Evolutionary conservation across 2,888 invertebrate genomes (phyloP).

Genomic region (Chloroclystis v-ata): DNA sequence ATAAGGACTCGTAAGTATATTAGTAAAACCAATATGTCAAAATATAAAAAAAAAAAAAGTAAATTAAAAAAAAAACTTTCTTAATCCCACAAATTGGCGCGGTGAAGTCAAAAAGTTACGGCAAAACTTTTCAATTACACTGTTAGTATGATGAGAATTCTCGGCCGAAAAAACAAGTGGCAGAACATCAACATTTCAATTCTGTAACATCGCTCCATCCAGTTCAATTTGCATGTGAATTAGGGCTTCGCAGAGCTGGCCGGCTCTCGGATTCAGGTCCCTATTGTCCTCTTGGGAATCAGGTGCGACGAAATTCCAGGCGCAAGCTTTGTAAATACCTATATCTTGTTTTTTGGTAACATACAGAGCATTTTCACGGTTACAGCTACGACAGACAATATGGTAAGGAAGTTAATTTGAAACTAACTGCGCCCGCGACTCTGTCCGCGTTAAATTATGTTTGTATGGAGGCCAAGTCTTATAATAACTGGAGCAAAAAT

Average conservation of each 20-base stretch:
- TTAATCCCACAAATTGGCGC: neutral
- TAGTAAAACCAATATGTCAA: too few species aligned
- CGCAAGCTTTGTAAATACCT: neutral
- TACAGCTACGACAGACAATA: too few species aligned
- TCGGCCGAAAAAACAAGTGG: slow-evolving; percentile 12
- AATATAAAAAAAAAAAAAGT: too few species aligned
- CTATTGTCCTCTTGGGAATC: slow-evolving; percentile 18
- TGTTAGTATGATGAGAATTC: slow-evolving; percentile 18
- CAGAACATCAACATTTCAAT: slow-evolving; percentile 24
- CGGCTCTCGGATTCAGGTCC: slow-evolving; percentile 18
- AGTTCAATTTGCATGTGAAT: slow-evolving; percentile 23
- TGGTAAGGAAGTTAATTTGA: too few species aligned
- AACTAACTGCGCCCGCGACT: too few species aligned
- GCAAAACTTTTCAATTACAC: slow-evolving; percentile 12
- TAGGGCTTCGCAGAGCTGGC: slow-evolving; percentile 14
- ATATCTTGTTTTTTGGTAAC: neutral
- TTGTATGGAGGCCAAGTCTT: too few species aligned
- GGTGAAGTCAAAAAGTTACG: neutral
- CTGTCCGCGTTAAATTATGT: too few species aligned
- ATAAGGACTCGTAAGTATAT: too few species aligned
- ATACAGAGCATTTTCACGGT: neutral
- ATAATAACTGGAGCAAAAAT: too few species aligned
- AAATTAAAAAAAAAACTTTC: neutral
- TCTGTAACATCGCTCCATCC: slow-evolving; percentile 20
- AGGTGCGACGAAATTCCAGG: slow-evolving; percentile 5